phyloP scores from a whole-genome alignment of 1,140 invertebrate species.

The Probaryconus sp. region DNA sequence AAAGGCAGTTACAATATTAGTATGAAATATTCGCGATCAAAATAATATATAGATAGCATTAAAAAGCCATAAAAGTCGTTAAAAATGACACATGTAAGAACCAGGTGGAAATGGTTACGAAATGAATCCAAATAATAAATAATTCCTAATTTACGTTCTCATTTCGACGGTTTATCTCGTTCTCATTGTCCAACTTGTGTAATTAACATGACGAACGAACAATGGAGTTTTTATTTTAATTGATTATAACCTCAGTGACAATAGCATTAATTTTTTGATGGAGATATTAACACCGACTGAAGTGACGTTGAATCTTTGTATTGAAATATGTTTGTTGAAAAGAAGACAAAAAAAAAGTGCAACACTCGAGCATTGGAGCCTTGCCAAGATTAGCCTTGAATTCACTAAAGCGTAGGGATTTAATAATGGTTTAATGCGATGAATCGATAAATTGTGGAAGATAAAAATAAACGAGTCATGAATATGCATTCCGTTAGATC shows the following conservation, averaged over 20 bases:
- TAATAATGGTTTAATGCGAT: slow-evolving; percentile 58
- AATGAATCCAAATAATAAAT: no score
- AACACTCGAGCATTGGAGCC: slow-evolving; percentile 38
- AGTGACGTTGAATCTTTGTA: slow-evolving; percentile 46
- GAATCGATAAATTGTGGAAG: slow-evolving; percentile 51
- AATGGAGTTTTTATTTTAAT: no score
- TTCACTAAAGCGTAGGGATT: slow-evolving; percentile 47
- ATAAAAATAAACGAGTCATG: slow-evolving; percentile 57
- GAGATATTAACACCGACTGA: slow-evolving; percentile 39
- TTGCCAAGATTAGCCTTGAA: slow-evolving; percentile 37
- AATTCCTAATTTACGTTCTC: no score
- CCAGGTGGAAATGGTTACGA: no score
- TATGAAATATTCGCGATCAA: slow-evolving; percentile 49
- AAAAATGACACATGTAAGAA: no score
- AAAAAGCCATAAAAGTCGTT: slow-evolving; percentile 30
- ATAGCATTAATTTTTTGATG: no score
- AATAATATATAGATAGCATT: slow-evolving; percentile 43
- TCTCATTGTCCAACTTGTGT: no score
- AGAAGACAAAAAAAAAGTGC: slow-evolving; percentile 28
- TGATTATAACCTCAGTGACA: no score
- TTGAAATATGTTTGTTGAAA: slow-evolving; percentile 57
- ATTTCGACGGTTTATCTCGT: no score
- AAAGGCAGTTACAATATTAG: slow-evolving; percentile 47
- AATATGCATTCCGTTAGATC: slow-evolving; percentile 57
- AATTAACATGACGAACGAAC: no score